Base-by-base conservation (phyloP, 2,113 vertebrate species). In the Heliornis fulica region DNA sequence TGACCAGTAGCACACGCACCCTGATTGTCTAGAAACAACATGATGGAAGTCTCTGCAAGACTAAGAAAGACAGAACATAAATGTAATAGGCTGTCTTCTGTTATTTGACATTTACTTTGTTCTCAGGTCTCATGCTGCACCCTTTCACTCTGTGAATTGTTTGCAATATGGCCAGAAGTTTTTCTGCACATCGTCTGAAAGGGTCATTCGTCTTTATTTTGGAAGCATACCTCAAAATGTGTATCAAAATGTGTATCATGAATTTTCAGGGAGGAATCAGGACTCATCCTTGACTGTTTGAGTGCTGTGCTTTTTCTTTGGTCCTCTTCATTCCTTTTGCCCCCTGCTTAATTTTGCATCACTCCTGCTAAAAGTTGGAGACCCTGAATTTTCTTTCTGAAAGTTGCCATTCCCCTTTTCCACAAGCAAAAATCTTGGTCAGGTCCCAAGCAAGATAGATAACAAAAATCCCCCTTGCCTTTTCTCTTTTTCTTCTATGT, bases 361-460 rank as follows among this genome's bases (percentile, higher is more conserved):
- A 13, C 8, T 74, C 6, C 38, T 40, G 45, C 34, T 84, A 41
- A 19, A 84, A 96, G 29, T 36, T 70, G 38, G 21, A 64, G 64
- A 36, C 7, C 70, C 29, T 8, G 9, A 29, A 64, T 71, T 61
- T 68, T 75, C 61, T 69, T 43, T 51, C 70, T 81, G 31, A 56
- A 83, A 81, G 61, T 71, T 83, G 54, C 23, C n/a, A 18, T 84
- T 60, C 48, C 29, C 17, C 59, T 93, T 74, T 63, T 22, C 31
- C 0, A 1, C 45, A 43, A 22, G 46, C 1, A 1, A n/a, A n/a
- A n/a, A n/a, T n/a, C n/a, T n/a, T n/a, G n/a, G 7, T 34, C n/a
- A 32, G 70, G 41, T 93, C 64, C n/a, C 23, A 81, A 32, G 43
- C 32, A 34, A 74, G 65, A 28, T 34, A 74, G 65, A 28, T 34